A percentile compares a stretch with the other conserved stretches of the same genome.
These are phyloP conservation scores for Canis aureus DNA, from an alignment of 2,113 vertebrate genomes.

Conservation along the genomic window DNA sequence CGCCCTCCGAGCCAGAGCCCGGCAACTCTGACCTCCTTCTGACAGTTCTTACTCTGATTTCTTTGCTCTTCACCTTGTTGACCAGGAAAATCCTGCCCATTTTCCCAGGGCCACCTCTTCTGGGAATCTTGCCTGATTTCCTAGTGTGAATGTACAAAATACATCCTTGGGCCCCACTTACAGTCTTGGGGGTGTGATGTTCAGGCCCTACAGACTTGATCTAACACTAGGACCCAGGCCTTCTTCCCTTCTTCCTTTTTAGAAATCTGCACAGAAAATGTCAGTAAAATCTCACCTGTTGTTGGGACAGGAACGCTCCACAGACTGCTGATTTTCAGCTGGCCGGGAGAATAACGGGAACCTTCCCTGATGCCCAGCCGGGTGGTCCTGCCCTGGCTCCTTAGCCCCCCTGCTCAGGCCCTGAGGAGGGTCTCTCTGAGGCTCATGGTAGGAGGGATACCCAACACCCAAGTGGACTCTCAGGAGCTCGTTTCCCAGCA, in stretches of 20 bases:
- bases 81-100: background rate
- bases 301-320: background rate
- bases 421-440: background rate
- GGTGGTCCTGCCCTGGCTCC: slow-evolving; percentile 38
- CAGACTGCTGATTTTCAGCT: slow-evolving; percentile 18
- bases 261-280: slow-evolving; percentile 34
- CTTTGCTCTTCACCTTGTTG: background rate
- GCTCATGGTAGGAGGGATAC: background rate
- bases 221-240: background rate
- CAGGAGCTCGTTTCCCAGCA: slow-evolving; percentile 30
- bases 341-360: background rate
- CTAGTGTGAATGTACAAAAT: background rate
- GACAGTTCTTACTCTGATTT: background rate
- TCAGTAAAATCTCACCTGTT: slow-evolving; percentile 27
- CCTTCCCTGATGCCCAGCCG: background rate
- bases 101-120: background rate
- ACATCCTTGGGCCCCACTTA: background rate
- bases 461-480: slow-evolving; percentile 21
- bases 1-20: background rate
- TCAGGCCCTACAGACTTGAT: background rate
- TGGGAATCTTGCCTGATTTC: background rate
- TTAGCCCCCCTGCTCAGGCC: background rate
- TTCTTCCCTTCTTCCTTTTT: slow-evolving; percentile 9
- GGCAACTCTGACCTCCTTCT: background rate
- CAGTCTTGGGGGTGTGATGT: background rate